Base-by-base conservation (phyloP, 2,113 vertebrate species). In the Sander lucioperca region DNA sequence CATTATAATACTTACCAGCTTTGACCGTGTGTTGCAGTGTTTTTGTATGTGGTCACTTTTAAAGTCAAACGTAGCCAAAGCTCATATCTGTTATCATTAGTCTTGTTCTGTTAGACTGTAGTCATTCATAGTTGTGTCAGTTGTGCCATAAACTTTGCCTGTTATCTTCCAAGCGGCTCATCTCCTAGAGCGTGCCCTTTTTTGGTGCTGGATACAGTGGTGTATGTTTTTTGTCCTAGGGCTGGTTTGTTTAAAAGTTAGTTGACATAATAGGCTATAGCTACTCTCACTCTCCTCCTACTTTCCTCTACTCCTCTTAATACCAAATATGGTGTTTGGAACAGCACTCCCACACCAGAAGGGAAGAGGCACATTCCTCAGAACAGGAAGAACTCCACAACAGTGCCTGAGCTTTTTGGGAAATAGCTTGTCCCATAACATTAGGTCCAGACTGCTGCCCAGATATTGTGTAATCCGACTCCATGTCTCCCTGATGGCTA, bases 301-400 rank as follows among this genome's bases (percentile, higher is more conserved):
- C 91, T 93, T 89, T 92, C 68, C 88, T 92, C 80, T 91, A 92
- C 94, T 94, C 89, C 89, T 93, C 91, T 43, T 83, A 92, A 90
- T 93, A 94, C 94, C 93, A 93, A 95, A 95, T 96, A 94, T 94
- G 96, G 97, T 94, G 89, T 87, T 93, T 92, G 92, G 93, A 94
- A 93, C 86, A 89, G 86, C 70, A 62, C 84, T 91, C 78, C 30
- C 74, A 87, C 19, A 75, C 94, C 83, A 82, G 64, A 88, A 86
- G 88, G 94, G 93, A 95, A 94, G 90, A 88, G 92, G 61, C 82
- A 65, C 95, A 95, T 96, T 96, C 95, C 95, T 94, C 84, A 74
- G 85, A 93, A 91, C 89, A 93, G 92, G 90, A 93, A 90, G 86
- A 92, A 80, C 84, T 85, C 57, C 76, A 92, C 82, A 91, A 90